Evolutionary conservation across 2,888 invertebrate species (phyloP).

Genomic region (Orthosia cruda): DNA sequence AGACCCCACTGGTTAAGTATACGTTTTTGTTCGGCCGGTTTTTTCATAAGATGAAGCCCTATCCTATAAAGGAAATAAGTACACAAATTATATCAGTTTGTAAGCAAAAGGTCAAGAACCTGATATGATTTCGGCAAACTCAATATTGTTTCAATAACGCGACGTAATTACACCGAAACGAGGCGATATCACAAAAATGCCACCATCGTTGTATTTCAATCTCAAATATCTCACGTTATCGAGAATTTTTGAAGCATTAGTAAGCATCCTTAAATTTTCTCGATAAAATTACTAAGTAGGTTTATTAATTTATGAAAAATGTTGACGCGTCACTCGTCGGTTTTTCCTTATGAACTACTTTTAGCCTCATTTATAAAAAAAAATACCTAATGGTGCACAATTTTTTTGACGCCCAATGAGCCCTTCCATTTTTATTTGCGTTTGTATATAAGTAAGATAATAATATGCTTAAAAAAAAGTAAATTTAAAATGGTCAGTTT

Average conservation of each 20-base stretch:
- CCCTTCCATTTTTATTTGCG: too few relatives aligned
- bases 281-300: background rate
- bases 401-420: too few relatives aligned
- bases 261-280: slow-evolving; percentile 3
- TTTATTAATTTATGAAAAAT: background rate
- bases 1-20: too few relatives aligned
- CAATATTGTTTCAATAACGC: background rate
- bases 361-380: too few relatives aligned
- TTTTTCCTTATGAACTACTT: background rate
- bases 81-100: background rate
- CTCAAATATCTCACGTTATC: slow-evolving; percentile 6
- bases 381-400: too few relatives aligned
- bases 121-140: background rate
- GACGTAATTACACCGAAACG: background rate
- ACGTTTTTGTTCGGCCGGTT: too few relatives aligned
- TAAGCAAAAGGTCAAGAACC: background rate
- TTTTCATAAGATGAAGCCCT: background rate
- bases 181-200: slow-evolving; percentile 9
- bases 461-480: too few relatives aligned
- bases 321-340: background rate
- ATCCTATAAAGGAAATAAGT: background rate
- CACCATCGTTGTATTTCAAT: background rate
- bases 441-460: too few relatives aligned
- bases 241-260: slow-evolving; percentile 1
- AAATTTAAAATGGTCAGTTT: too few relatives aligned